Percentiles rank a stretch among this genome's conserved stretches.
Conservation (phyloP, 2,797 vertebrate genomes). For the Channallabes apus region DNA sequence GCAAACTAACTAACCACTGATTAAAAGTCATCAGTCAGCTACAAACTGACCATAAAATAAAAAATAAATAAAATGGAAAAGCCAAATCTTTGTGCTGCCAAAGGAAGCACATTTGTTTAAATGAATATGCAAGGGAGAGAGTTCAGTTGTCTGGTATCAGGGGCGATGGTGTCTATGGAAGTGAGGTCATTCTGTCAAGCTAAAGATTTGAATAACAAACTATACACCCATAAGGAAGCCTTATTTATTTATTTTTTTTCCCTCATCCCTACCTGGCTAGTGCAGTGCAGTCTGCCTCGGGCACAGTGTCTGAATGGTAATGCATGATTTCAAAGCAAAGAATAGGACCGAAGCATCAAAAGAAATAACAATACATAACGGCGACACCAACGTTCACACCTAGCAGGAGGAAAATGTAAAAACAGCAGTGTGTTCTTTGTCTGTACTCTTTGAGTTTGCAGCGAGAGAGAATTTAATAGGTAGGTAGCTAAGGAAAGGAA, state of each 20-base stretch:
- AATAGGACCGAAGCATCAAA: background rate
- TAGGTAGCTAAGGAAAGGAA: too few species aligned
- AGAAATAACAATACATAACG: background rate
- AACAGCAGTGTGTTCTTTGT: background rate
- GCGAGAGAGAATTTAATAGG: too few species aligned
- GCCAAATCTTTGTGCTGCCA: background rate
- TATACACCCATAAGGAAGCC: slow-evolving; percentile 22
- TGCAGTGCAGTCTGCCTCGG: background rate
- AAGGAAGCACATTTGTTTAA: background rate
- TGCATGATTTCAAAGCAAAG: background rate
- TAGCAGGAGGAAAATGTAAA: background rate
- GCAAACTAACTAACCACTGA: background rate
- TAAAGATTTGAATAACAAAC: slow-evolving; percentile 62
- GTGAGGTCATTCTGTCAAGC: slow-evolving; percentile 9
- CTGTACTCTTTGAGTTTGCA: background rate
- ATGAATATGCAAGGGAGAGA: background rate
- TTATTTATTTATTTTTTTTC: background rate
- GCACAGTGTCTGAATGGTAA: slow-evolving; percentile 50
- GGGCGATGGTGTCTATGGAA: background rate
- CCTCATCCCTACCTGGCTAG: background rate
- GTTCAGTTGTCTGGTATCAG: background rate
- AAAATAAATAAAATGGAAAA: background rate
- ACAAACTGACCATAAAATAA: background rate
- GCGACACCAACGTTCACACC: background rate
- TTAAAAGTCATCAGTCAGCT: background rate